Evolutionary conservation across 2,888 invertebrate genomes (phyloP).

Genomic region (Drosophila flavopinicola): DNA sequence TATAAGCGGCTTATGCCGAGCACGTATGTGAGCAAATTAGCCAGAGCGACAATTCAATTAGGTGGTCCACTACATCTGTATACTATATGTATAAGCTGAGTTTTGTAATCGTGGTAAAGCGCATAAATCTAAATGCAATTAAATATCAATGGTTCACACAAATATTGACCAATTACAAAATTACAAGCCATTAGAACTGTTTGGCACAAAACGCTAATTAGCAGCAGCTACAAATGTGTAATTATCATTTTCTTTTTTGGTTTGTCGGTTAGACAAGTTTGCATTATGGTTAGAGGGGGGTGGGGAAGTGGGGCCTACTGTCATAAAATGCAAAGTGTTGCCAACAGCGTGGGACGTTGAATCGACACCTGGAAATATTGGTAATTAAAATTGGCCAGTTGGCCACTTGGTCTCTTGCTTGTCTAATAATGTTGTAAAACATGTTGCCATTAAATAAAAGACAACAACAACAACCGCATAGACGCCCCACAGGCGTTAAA

Average conservation of each 20-base stretch:
- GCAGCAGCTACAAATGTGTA: conserved; percentile 54
- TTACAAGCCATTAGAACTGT: conserved; percentile 73
- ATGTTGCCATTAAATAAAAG: conserved; percentile 67
- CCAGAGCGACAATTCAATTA: conserved; percentile 47
- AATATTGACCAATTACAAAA: conserved; percentile 72
- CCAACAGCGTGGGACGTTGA: conserved; percentile 59
- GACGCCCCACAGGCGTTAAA: conserved; percentile 55
- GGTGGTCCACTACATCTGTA: conserved; percentile 14
- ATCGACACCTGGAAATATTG: conserved; percentile 75
- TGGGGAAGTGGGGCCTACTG: conserved; percentile 21
- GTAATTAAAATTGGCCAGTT: conserved; percentile 72
- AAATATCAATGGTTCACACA: conserved; percentile 60
- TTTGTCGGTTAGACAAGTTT: too few relatives aligned
- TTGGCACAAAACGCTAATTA: conserved; percentile 60
- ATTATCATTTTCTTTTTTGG: conserved; percentile 41
- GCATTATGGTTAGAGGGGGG: too few relatives aligned
- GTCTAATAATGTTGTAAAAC: conserved; percentile 79
- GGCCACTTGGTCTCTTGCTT: conserved; percentile 31
- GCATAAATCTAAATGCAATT: conserved; percentile 69
- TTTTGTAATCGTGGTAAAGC: conserved; percentile 14
- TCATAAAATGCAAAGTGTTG: conserved; percentile 72
- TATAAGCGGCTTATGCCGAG: conserved; percentile 6
- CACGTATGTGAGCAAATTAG: conserved; percentile 22
- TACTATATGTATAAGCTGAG: conserved; percentile 1
- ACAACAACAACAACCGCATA: conserved; percentile 52